phyloP scores from a whole-genome alignment of 2,113 vertebrate genomes.

The Rhinichthys klamathensis region DNA sequence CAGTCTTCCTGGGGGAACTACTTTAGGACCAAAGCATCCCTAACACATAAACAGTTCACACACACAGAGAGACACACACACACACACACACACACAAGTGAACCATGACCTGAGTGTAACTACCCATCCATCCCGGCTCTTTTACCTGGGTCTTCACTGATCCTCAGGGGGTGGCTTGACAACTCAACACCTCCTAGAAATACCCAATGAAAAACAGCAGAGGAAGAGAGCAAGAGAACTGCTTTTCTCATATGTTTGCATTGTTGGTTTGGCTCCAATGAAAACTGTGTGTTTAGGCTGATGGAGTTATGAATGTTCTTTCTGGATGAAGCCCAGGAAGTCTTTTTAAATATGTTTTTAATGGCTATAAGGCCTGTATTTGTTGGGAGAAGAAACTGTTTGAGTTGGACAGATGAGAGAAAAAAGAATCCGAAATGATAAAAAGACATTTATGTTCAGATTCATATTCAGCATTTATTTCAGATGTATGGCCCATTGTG shows the following conservation, averaged over 20 bases:
- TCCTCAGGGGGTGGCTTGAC: not conserved
- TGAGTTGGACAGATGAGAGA: slow-evolving; percentile 50
- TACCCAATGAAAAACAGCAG: not conserved
- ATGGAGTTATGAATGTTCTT: slow-evolving; percentile 62
- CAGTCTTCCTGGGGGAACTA: not conserved
- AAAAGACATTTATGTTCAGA: slow-evolving; percentile 46
- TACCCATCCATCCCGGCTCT: not conserved
- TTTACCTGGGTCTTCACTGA: not conserved
- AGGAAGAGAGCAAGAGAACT: slow-evolving; percentile 22
- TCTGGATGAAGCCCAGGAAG: slow-evolving; percentile 53
- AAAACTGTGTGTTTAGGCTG: slow-evolving; percentile 62
- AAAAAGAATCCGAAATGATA: slow-evolving; percentile 52
- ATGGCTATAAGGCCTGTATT: slow-evolving; percentile 54
- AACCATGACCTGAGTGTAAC: not conserved
- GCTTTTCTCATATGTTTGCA: slow-evolving; percentile 47
- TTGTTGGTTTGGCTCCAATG: slow-evolving; percentile 54
- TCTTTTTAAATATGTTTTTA: slow-evolving; percentile 62
- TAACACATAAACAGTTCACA: slow-evolving; percentile 10
- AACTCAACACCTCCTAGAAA: slow-evolving; percentile 16
- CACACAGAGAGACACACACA: not conserved
- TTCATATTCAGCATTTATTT: slow-evolving; percentile 48
- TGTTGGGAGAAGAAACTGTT: slow-evolving; percentile 51
- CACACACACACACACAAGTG: not conserved
- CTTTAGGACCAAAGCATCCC: not conserved
- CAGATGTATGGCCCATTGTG: slow-evolving; percentile 44